These are phyloP conservation scores for Argyresthia goedartella DNA, from an alignment of 2,888 invertebrate genomes.

Conservation along the genomic window DNA sequence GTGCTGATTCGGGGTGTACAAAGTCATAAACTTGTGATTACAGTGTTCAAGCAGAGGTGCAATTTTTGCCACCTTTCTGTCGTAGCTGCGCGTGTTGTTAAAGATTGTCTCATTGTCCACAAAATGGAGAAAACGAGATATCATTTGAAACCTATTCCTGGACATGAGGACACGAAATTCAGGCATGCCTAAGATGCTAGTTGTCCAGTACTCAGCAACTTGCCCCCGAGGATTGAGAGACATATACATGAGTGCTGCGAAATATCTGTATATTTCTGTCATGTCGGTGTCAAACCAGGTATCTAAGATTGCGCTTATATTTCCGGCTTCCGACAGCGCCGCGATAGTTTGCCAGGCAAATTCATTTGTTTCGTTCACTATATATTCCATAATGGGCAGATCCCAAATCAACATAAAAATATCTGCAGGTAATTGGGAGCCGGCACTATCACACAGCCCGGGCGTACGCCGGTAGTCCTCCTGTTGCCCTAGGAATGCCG, in stretches of 20 bases:
- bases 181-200: constrained; percentile 10
- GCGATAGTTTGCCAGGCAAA: constrained; percentile 3
- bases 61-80: constrained; percentile 10
- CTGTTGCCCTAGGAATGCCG: background rate
- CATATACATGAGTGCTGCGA: constrained; percentile 4
- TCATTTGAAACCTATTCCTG: constrained; percentile 5
- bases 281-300: constrained; percentile 1
- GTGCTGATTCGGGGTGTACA: constrained; percentile 5
- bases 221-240: background rate
- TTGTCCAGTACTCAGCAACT: constrained; percentile 12
- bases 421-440: background rate
- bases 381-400: background rate
- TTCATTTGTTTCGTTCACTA: constrained; percentile 4
- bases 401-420: constrained; percentile 6
- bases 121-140: constrained; percentile 14
- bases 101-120: constrained; percentile 7
- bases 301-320: background rate
- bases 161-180: constrained; percentile 10
- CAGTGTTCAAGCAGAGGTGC: constrained; percentile 8
- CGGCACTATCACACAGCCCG: background rate
- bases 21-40: constrained; percentile 7
- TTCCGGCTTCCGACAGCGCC: background rate
- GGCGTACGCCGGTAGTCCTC: background rate
- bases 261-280: constrained; percentile 1
- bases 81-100: background rate